Evolutionary conservation across 30 jellyfish, hydroid and myxozoan species (phyloP), one percentile per base, ranked within the genome.

Genomic region (Clytia hemisphaerica): DNA sequence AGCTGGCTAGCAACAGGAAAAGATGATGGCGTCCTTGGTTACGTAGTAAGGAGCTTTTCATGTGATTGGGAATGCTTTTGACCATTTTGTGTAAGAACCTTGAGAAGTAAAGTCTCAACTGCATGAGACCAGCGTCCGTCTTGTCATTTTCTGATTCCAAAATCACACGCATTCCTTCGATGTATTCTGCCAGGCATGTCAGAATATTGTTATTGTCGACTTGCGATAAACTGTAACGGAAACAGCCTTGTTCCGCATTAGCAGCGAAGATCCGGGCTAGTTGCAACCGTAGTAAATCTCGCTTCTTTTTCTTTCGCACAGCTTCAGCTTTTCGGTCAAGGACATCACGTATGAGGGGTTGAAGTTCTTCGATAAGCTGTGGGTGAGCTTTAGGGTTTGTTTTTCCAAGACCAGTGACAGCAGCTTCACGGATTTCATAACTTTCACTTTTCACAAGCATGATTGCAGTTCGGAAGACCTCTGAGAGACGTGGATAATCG

Each of bases 361-460:
- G 94, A 91, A 89, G 75, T 54, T 89, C 98, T 67, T 89, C 98
- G 18, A 89, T 54, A 66, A 89, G 72, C 79, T 89, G 93, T 45
- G 93, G 81, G 67, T 89, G 98, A 4, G 98, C 98, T 4, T 83
- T 76, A 0, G 98, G 85, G 18, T 75, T 88, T 1, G 95, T 89
- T 57, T 89, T 89, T 18, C 98, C 98, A 1, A 89, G 92, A 28
- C 98, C 98, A 2, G 94, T 89, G 29, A 89, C 98, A 37, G 98
- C 94, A 16, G 98, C 98, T 55, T 89, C 98, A 16, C 98, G 67
- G 45, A 89, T 89, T 58, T 89, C 98, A 42, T 76, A 81, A 29
- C 93, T 75, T 67, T 89, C 98, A 73, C 98, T 89, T 61, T 79
- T 73, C 29, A 89, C 75, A 51, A 89, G 67, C 83, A 83, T 61